phyloP scores from a whole-genome alignment of 2,113 vertebrate species.

The Monarcha castaneiventris region DNA sequence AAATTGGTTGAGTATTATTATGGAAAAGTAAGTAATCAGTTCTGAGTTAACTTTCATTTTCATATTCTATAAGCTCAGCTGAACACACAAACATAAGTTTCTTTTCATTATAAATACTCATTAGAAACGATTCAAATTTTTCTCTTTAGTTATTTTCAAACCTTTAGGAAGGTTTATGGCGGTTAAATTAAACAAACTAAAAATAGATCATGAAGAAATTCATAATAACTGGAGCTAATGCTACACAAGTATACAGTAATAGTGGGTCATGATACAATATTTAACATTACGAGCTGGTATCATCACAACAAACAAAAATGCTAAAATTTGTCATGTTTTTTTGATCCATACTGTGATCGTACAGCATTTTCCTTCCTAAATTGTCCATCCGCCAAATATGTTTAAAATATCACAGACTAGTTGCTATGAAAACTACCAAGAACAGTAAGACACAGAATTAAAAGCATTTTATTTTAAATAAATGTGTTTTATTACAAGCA shows the following conservation, averaged over 20 bases:
- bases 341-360: not conserved
- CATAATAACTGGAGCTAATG: not conserved
- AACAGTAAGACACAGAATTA: not conserved
- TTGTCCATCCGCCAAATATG: not conserved
- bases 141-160: not conserved
- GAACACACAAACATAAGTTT: not conserved
- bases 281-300: not conserved
- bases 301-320: not conserved
- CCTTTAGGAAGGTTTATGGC: not conserved
- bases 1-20: not conserved
- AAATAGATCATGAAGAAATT: not conserved
- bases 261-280: not conserved
- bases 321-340: not conserved
- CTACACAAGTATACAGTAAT: not conserved
- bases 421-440: not conserved
- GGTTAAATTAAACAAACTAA: not conserved
- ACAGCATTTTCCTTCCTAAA: not conserved
- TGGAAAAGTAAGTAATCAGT: not conserved
- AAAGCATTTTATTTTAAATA: not conserved
- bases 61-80: not conserved
- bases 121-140: not conserved
- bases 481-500: not conserved
- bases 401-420: not conserved
- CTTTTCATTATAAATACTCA: not conserved
- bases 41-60: not conserved